A percentile compares a stretch with the other conserved stretches of the same genome.
Evolutionary conservation across 2,888 invertebrate species (phyloP).

Genomic region (Cryptophagus acutangulus): DNA sequence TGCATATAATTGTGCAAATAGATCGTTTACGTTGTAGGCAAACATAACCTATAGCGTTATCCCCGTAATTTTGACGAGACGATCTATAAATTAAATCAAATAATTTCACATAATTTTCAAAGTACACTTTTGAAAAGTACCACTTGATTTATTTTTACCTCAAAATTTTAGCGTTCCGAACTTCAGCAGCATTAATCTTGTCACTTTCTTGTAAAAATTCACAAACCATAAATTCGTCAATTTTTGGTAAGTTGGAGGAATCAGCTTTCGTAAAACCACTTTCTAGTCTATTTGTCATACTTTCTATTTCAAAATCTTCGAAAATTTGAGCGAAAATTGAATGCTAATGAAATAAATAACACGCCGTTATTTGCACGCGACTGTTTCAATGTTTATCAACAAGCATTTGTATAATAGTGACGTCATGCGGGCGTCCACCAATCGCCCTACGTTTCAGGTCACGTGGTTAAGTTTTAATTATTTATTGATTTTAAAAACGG

Average conservation of each 20-base stretch:
- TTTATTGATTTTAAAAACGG: not conserved
- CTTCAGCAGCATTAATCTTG: not conserved
- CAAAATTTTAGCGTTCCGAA: not conserved
- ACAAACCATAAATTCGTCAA: not conserved
- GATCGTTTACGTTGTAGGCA: too few relatives aligned
- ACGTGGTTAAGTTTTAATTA: constrained; percentile 1
- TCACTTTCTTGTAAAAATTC: not conserved
- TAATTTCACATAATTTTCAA: too few relatives aligned
- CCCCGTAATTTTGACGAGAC: too few relatives aligned
- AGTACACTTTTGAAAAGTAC: too few relatives aligned
- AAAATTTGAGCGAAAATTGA: too few relatives aligned
- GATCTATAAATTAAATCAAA: too few relatives aligned
- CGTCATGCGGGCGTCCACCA: not conserved
- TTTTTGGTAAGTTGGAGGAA: not conserved
- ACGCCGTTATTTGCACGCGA: not conserved
- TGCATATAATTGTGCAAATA: too few relatives aligned
- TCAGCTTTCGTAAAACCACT: not conserved
- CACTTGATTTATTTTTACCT: too few relatives aligned
- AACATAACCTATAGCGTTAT: too few relatives aligned
- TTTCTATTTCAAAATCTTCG: too few relatives aligned
- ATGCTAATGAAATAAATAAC: not conserved
- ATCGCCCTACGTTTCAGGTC: constrained; percentile 1
- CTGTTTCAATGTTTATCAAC: not conserved
- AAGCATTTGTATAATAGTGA: not conserved
- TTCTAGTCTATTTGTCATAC: constrained; percentile 1